phyloP scores from a whole-genome alignment of 1,140 invertebrate species.

The Saccostrea glomerata region DNA sequence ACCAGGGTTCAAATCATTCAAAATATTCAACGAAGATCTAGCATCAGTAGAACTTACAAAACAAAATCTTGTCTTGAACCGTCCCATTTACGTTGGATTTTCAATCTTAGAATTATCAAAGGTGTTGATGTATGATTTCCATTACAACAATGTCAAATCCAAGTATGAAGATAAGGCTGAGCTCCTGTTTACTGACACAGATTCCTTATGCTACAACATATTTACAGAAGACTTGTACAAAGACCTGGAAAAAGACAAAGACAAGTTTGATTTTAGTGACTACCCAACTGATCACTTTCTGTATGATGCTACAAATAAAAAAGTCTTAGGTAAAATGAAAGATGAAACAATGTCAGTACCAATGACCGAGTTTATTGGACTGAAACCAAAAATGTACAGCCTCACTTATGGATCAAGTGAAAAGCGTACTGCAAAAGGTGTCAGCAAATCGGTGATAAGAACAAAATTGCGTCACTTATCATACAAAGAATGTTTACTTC shows the following conservation, averaged over 20 bases:
- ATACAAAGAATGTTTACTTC: not conserved
- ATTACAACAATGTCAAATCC: conserved; percentile 68
- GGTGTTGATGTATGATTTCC: conserved; percentile 69
- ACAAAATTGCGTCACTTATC: conserved; percentile 21
- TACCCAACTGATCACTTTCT: conserved; percentile 48
- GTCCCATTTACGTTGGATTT: no score
- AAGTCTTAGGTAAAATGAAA: conserved; percentile 45
- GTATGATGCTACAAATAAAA: conserved; percentile 38
- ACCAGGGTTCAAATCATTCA: no score
- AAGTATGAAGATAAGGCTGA: conserved; percentile 65
- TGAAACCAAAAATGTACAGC: conserved; percentile 47
- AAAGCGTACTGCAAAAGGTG: not conserved
- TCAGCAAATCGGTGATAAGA: not conserved
- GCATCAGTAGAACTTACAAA: no score
- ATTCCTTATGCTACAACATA: conserved; percentile 62
- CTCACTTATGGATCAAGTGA: conserved; percentile 16
- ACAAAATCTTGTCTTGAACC: no score
- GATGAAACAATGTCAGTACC: conserved; percentile 12
- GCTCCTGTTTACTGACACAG: conserved; percentile 76
- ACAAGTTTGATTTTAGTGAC: conserved; percentile 59
- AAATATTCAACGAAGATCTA: no score
- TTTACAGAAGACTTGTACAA: no score
- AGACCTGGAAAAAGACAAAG: conserved; percentile 46
- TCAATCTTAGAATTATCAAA: no score
- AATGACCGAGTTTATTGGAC: conserved; percentile 57